Evolutionary conservation across 2,113 vertebrate genomes (phyloP).

Genomic region (Cariama cristata): DNA sequence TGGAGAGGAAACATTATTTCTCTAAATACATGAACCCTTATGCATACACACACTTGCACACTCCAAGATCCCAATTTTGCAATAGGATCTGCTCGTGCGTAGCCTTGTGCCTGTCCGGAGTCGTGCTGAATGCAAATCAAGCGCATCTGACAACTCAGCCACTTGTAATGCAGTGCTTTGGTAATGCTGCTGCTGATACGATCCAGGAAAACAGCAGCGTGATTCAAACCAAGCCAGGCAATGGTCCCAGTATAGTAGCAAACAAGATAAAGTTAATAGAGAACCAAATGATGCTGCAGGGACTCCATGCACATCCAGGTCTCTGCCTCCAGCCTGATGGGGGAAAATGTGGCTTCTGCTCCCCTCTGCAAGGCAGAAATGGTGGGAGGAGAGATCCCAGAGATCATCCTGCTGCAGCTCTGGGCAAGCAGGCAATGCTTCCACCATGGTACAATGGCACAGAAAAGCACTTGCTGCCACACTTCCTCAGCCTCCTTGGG

Average conservation of each 20-base stretch:
- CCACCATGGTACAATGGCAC: rapidly evolving
- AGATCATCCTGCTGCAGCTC: background rate
- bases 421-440: background rate
- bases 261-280: background rate
- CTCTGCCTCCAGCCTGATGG: background rate
- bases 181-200: background rate
- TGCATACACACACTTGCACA: background rate
- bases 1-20: conserved; percentile 53
- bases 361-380: background rate
- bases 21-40: conserved; percentile 4
- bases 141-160: background rate
- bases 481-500: background rate
- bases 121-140: background rate
- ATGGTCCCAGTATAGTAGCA: background rate
- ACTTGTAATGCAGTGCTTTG: background rate
- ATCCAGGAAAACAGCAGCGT: background rate
- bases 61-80: background rate
- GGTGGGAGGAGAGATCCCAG: background rate
- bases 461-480: background rate
- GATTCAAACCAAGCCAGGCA: background rate
- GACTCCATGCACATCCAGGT: background rate
- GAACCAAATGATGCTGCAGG: background rate
- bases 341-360: background rate
- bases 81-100: background rate
- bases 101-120: background rate